A percentile compares a stretch with the other conserved stretches of the same genome.
Conservation (phyloP, 1,140 invertebrate genomes). For the Watersipora subatra region DNA sequence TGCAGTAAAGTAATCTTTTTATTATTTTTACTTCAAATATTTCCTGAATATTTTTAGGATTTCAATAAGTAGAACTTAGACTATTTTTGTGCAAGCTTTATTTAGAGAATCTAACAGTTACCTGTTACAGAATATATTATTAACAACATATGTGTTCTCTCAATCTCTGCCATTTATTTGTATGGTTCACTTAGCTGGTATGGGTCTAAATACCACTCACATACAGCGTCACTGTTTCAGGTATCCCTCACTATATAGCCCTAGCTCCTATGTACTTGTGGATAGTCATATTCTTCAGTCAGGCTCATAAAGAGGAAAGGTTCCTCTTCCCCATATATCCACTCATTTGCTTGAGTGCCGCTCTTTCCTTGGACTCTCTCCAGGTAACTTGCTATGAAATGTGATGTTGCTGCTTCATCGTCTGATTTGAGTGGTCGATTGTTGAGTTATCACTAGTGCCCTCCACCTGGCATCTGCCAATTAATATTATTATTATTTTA, state of each 20-base stretch:
- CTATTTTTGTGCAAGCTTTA: too few relatives aligned
- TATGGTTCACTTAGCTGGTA: too few relatives aligned
- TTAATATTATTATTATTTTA: too few relatives aligned
- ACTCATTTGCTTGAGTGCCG: slow-evolving; percentile 70
- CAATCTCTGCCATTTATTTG: too few relatives aligned
- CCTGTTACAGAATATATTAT: too few relatives aligned
- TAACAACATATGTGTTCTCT: too few relatives aligned
- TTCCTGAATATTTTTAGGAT: too few relatives aligned
- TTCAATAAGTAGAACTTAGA: too few relatives aligned
- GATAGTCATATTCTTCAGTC: slow-evolving; percentile 73
- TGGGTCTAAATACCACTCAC: too few relatives aligned
- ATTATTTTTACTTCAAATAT: too few relatives aligned
- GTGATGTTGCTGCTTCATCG: neutral
- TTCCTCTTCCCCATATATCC: slow-evolving; percentile 97
- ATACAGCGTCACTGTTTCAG: neutral
- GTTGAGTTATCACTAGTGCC: neutral
- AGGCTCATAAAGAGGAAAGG: slow-evolving; percentile 83
- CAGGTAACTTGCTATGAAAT: slow-evolving; percentile 32
- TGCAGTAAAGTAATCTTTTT: too few relatives aligned
- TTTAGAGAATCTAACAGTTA: too few relatives aligned
- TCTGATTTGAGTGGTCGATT: neutral
- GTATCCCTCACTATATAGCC: slow-evolving; percentile 21
- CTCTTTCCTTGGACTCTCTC: slow-evolving; percentile 45
- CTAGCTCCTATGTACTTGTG: slow-evolving; percentile 64
- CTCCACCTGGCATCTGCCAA: neutral